Conservation (phyloP, 2,797 vertebrate species). For the Zenarchopterus dispar region DNA sequence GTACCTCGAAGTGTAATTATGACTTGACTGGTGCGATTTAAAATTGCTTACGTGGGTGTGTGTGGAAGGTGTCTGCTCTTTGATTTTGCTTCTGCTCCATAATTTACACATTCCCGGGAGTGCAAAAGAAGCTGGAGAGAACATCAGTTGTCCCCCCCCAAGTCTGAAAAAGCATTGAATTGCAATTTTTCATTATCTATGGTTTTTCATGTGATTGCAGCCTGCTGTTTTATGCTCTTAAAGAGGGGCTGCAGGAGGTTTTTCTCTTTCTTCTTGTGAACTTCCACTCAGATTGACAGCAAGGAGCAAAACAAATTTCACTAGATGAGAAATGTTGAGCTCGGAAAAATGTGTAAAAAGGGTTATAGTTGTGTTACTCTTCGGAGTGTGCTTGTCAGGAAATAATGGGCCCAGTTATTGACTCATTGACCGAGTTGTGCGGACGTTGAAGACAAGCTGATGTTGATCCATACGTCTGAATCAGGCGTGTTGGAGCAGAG, state of each 20-base stretch:
- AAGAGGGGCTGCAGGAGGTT: neutral
- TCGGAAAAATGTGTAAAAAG: neutral
- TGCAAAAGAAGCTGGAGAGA: neutral
- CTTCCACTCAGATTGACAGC: neutral
- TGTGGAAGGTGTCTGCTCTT: slow-evolving; percentile 12
- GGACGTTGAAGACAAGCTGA: too few relatives aligned
- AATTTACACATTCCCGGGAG: slow-evolving; percentile 33
- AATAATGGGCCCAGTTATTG: too few relatives aligned
- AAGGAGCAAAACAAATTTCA: neutral
- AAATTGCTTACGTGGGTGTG: slow-evolving; percentile 20
- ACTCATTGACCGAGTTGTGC: too few relatives aligned
- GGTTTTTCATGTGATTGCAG: too few relatives aligned
- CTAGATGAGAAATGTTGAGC: neutral
- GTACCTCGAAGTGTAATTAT: slow-evolving; percentile 40
- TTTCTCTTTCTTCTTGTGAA: neutral
- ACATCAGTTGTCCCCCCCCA: neutral
- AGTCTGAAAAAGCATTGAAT: too few relatives aligned
- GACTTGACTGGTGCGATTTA: slow-evolving; percentile 39
- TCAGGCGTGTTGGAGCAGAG: too few relatives aligned
- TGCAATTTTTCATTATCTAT: neutral
- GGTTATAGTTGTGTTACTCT: too few relatives aligned
- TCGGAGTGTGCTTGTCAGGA: too few relatives aligned
- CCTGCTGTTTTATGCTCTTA: too few relatives aligned
- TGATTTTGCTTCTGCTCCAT: slow-evolving; percentile 30
- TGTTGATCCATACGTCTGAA: too few relatives aligned